phyloP scores from a whole-genome alignment of 2,888 invertebrate species.

The Leptopterna dolabrata region DNA sequence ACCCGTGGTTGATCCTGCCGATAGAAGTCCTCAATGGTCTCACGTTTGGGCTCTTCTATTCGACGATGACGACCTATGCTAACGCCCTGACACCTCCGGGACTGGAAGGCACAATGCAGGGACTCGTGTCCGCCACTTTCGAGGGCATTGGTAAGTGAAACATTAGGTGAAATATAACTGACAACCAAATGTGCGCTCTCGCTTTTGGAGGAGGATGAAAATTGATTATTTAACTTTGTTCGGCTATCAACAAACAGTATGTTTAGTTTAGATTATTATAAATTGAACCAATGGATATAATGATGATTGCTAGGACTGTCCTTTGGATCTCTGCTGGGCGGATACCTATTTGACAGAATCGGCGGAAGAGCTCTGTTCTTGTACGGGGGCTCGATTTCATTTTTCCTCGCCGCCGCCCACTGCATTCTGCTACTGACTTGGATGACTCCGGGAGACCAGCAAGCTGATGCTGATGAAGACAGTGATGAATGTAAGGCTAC shows the following conservation, averaged over 20 bases:
- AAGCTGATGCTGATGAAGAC: not conserved
- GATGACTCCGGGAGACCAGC: not conserved
- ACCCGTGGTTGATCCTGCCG: slow-evolving; percentile 69
- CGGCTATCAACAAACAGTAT: too few relatives aligned
- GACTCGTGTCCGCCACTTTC: slow-evolving; percentile 66
- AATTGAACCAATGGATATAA: too few relatives aligned
- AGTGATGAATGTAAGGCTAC: slow-evolving; percentile 6
- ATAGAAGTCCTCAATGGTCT: slow-evolving; percentile 69
- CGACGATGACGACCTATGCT: slow-evolving; percentile 67
- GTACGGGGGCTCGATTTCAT: not conserved
- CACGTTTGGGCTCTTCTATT: slow-evolving; percentile 68
- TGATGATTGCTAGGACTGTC: slow-evolving; percentile 20
- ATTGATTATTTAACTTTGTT: too few relatives aligned
- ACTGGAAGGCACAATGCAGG: slow-evolving; percentile 67
- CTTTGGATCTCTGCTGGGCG: slow-evolving; percentile 2
- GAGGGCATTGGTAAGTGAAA: slow-evolving; percentile 66
- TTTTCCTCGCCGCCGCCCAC: slow-evolving; percentile 3
- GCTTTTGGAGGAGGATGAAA: too few relatives aligned
- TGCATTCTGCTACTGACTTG: not conserved
- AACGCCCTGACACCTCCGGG: slow-evolving; percentile 66
- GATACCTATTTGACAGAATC: slow-evolving; percentile 8
- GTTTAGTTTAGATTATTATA: too few relatives aligned
- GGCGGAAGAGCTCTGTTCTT: slow-evolving; percentile 9
- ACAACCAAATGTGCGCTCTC: too few relatives aligned
- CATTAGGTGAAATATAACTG: too few relatives aligned